These are phyloP conservation scores for Sorex araneus DNA, from an alignment of 2,113 vertebrate species.

Conservation along the genomic window DNA sequence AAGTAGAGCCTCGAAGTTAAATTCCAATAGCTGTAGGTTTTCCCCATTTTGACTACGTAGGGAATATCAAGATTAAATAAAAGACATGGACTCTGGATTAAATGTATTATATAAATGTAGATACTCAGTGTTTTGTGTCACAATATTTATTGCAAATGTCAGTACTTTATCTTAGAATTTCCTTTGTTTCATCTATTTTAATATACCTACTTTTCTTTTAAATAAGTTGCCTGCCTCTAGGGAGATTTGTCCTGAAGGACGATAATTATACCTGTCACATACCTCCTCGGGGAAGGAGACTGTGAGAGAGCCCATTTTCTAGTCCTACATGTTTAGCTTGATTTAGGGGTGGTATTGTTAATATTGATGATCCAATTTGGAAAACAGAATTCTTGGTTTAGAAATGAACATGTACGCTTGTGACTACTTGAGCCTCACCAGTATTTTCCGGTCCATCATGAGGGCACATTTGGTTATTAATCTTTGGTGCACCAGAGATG, in stretches of 20 bases:
- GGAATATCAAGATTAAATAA: constrained; percentile 27
- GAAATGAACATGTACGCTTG: not conserved
- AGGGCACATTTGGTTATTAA: not conserved
- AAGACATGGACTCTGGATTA: not conserved
- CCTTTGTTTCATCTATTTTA: not conserved
- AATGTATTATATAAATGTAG: not conserved
- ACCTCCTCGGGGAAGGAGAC: not conserved
- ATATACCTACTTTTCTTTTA: constrained; percentile 10
- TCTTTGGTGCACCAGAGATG: not conserved
- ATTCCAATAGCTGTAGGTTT: not conserved
- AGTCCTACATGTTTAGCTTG: not conserved
- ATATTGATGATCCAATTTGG: not conserved
- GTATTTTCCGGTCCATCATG: not conserved
- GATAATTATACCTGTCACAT: constrained; percentile 6
- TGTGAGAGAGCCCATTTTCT: not conserved
- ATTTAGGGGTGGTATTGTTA: not conserved
- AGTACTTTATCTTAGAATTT: constrained; percentile 32
- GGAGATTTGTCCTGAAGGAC: constrained; percentile 31
- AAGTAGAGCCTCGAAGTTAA: not conserved
- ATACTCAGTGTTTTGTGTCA: constrained; percentile 20
- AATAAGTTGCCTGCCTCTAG: constrained; percentile 7
- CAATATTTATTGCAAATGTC: constrained; percentile 32
- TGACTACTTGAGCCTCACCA: not conserved
- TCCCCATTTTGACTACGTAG: not conserved
- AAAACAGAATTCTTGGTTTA: not conserved